These are phyloP conservation scores for Epinephelus lanceolatus DNA, from an alignment of 2,113 vertebrate species.

Conservation along the genomic window DNA sequence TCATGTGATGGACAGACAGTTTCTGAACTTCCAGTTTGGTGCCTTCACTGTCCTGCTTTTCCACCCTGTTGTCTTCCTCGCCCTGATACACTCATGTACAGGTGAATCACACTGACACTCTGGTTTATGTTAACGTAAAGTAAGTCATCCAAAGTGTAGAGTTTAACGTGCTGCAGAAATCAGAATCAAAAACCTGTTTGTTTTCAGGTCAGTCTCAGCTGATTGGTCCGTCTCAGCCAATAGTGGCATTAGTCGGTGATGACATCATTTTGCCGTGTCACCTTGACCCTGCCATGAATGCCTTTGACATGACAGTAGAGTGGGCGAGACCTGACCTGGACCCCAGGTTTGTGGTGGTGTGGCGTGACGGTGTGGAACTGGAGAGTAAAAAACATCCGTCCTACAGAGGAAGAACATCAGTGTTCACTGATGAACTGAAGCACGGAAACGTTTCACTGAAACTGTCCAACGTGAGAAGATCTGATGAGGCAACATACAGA, in stretches of 20 bases:
- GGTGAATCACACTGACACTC: background rate
- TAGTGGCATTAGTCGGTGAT: background rate
- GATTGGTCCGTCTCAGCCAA: background rate
- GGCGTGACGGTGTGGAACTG: accelerated
- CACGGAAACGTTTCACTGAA: constrained; percentile 17
- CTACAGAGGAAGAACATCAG: accelerated
- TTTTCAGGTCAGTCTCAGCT: background rate
- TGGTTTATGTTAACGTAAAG: background rate
- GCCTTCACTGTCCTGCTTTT: constrained; percentile 11
- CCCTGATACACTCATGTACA: background rate
- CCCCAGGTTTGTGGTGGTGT: background rate
- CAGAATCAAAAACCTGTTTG: accelerated
- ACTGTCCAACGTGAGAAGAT: constrained; percentile 19
- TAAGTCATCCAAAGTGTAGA: background rate
- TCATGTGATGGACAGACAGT: background rate
- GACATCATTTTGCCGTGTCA: background rate
- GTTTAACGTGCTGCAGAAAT: background rate
- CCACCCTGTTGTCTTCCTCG: background rate
- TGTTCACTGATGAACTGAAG: constrained; percentile 5
- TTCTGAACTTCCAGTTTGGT: background rate
- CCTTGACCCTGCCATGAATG: constrained; percentile 4
- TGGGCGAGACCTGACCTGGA: constrained; percentile 10
- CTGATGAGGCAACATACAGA: constrained; percentile 25
- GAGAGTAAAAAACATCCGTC: background rate
- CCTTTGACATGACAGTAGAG: background rate